These are phyloP conservation scores for Phalanger gymnotis DNA, from an alignment of 2,797 vertebrate species.

Conservation along the genomic window DNA sequence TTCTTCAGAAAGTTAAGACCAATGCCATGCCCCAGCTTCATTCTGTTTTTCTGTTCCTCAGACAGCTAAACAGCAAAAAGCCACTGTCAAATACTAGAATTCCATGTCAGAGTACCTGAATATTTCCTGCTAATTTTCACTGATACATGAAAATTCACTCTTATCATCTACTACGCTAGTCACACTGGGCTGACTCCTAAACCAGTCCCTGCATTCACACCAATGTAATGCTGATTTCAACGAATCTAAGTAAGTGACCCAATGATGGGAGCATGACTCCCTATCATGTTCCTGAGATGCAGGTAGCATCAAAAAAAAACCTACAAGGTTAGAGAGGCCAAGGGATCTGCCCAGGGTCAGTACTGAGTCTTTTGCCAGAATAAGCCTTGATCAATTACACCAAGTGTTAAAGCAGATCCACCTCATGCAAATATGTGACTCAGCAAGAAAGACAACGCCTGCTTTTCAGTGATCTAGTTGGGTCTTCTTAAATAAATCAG, in stretches of 20 bases:
- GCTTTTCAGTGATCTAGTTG: neutral
- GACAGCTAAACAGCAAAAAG: constrained; percentile 46
- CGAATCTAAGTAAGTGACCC: neutral
- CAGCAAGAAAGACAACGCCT: neutral
- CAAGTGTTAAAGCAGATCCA: neutral
- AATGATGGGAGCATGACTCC: neutral
- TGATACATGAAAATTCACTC: constrained; percentile 14
- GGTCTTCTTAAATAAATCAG: neutral
- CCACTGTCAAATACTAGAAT: constrained; percentile 6
- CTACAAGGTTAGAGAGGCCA: neutral
- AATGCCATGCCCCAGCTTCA: neutral
- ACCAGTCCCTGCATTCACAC: neutral
- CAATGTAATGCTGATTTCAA: neutral
- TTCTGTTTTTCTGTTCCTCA: neutral
- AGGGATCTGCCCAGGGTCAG: neutral
- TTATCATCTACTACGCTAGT: neutral
- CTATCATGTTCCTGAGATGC: neutral
- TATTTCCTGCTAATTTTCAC: constrained; percentile 33
- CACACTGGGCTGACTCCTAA: neutral
- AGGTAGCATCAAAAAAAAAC: neutral
- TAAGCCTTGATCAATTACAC: neutral
- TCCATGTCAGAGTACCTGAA: constrained; percentile 26
- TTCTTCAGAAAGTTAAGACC: constrained; percentile 15
- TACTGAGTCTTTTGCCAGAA: neutral
- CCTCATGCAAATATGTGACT: neutral